Evolutionary conservation across 2,113 vertebrate genomes (phyloP).

Genomic region (Ceyx margarethae): DNA sequence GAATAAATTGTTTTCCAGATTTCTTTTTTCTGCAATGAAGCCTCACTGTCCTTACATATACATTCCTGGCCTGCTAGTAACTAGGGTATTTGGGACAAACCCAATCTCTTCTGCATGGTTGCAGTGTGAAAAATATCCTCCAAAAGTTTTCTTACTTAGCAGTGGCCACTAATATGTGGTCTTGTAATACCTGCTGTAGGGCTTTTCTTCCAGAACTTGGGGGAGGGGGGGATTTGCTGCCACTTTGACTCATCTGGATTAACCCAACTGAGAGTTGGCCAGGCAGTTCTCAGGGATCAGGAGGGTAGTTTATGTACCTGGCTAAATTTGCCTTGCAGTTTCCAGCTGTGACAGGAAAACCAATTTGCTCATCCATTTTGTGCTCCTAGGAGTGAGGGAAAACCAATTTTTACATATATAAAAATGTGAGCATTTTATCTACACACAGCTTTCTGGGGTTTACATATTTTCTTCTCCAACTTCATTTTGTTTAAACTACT

Average conservation of each 20-base stretch:
- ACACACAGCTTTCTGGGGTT: neutral
- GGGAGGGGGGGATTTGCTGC: neutral
- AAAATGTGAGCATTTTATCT: neutral
- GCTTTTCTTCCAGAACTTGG: neutral
- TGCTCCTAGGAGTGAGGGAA: neutral
- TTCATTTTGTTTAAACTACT: neutral
- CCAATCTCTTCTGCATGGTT: neutral
- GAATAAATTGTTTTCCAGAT: neutral
- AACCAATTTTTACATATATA: neutral
- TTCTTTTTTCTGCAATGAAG: neutral
- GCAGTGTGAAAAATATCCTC: neutral
- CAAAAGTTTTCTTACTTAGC: neutral
- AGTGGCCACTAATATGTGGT: neutral
- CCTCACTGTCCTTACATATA: neutral
- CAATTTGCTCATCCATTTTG: neutral
- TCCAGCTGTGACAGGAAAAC: neutral
- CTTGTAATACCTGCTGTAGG: neutral
- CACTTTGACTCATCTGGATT: neutral
- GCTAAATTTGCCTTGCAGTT: neutral
- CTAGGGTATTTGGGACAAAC: neutral
- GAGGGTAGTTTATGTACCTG: accelerated
- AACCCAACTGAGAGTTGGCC: accelerated
- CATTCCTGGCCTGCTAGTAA: neutral
- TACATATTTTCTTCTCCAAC: neutral
- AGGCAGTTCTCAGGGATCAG: neutral